A percentile compares a stretch with the other conserved stretches of the same genome.
phyloP scores from a whole-genome alignment of 2,113 vertebrate species.

The Menura novaehollandiae region DNA sequence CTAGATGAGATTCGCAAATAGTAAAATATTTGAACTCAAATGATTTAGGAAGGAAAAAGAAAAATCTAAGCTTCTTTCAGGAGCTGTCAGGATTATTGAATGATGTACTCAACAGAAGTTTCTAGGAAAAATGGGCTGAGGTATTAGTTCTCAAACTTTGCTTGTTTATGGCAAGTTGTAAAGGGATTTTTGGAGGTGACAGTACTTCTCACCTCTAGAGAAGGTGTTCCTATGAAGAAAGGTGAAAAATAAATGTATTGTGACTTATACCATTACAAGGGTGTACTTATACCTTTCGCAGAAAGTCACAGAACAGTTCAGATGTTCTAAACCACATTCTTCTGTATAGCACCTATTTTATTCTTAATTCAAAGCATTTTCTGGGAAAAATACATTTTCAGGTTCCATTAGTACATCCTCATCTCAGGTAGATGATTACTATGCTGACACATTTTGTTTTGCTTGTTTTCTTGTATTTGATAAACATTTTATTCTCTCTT shows the following conservation, averaged over 20 bases:
- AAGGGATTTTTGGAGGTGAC: not conserved
- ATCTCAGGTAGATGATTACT: not conserved
- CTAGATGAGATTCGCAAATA: not conserved
- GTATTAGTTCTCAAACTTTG: not conserved
- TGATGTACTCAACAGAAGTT: not conserved
- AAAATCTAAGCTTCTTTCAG: not conserved
- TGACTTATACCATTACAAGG: not conserved
- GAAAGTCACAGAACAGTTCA: not conserved
- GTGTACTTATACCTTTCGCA: not conserved
- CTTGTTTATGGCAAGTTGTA: not conserved
- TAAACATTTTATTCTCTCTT: not conserved
- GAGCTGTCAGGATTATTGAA: not conserved
- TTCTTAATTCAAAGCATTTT: not conserved
- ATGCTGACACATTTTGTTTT: not conserved
- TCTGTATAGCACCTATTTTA: not conserved
- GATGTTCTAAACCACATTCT: not conserved
- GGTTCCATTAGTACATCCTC: not conserved
- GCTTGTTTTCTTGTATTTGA: not conserved
- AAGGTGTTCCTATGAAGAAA: not conserved
- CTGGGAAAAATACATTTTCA: fast-evolving
- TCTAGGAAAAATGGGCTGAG: not conserved
- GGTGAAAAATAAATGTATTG: not conserved
- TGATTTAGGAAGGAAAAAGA: not conserved
- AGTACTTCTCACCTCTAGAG: not conserved
- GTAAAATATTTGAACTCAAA: not conserved